Evolutionary conservation across 2,888 invertebrate genomes (phyloP), one percentile per base, ranked within the genome.

Genomic region (Sphaeridia pumilis): DNA sequence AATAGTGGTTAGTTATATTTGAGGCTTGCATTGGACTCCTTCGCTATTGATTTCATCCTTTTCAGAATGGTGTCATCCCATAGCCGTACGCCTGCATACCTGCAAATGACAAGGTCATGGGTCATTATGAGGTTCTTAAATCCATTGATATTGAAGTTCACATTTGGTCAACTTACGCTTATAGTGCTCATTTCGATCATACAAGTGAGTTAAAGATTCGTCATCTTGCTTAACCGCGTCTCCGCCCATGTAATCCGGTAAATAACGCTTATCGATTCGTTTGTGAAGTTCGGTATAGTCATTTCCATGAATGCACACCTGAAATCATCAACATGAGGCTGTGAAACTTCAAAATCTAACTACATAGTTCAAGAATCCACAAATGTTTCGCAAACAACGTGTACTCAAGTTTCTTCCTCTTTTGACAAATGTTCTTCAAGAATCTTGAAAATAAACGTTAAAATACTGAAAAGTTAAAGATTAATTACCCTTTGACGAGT

Each of bases 241-340:
- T 26, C 62, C 62, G 21, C 59, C 59, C 14, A 60, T 24, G 24
- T 28, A 21, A 10, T 47, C 27, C 10, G 62, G 62, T 42, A 63
- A 54, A 10, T 55, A 34, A n/a, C 45, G 49, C 7, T 54, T 49
- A 38, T 38, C 51, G 35, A 63, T 49, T 47, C 48, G 55, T 41
- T 59, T 56, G 42, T 58, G 58, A 4, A 63, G 45, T 3, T 58
- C 56, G 7, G 27, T 25, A 17, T 57, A 4, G 38, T 60, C 58
- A 35, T 54, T 41, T n/a, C 60, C 62, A 46, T 63, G 62, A 35
- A 63, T 58, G 50, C 55, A 56, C 12, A 60, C 58, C 61, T 62
- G 49, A n/a, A 46, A 26, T 36, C 38, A 20, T 38, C 31, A 14
- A 31, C 7, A 31, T 31, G 14, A 31, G 14, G 31, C 31, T 10